These are phyloP conservation scores for Dicaeum eximium DNA, from an alignment of 2,113 vertebrate genomes.

Conservation along the genomic window DNA sequence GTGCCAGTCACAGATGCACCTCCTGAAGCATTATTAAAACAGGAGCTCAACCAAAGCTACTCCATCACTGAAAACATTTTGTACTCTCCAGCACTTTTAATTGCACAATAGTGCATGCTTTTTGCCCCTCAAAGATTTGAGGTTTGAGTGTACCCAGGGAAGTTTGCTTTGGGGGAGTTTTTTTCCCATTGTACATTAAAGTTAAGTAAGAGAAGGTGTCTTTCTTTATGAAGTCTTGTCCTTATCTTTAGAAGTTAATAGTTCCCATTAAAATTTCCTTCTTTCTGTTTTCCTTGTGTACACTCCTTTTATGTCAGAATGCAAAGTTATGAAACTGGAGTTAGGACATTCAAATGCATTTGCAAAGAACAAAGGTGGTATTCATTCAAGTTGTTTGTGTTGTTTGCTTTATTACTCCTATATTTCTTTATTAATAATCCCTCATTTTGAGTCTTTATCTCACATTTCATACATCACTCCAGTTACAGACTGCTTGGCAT, in stretches of 20 bases:
- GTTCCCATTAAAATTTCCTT: not conserved
- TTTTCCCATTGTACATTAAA: not conserved
- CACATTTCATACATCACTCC: not conserved
- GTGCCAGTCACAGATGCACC: not conserved
- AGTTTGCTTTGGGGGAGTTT: not conserved
- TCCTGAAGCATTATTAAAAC: not conserved
- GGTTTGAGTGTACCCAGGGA: not conserved
- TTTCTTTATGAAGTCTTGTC: not conserved
- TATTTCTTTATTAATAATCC: not conserved
- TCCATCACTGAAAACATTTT: not conserved
- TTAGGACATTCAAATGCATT: not conserved
- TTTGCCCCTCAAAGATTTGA: not conserved
- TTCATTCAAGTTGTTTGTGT: not conserved
- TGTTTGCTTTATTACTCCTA: not conserved
- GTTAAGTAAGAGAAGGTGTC: not conserved
- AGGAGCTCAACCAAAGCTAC: not conserved
- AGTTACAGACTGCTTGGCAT: not conserved
- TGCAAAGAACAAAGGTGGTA: not conserved
- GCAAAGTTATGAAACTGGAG: not conserved
- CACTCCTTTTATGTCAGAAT: not conserved
- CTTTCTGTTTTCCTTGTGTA: not conserved
- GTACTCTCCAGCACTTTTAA: not conserved
- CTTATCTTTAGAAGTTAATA: constrained; percentile 8
- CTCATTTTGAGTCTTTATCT: not conserved
- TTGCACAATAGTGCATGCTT: not conserved